Evolutionary conservation across 2,888 invertebrate species (phyloP).

Genomic region (Bembecia ichneumoniformis): DNA sequence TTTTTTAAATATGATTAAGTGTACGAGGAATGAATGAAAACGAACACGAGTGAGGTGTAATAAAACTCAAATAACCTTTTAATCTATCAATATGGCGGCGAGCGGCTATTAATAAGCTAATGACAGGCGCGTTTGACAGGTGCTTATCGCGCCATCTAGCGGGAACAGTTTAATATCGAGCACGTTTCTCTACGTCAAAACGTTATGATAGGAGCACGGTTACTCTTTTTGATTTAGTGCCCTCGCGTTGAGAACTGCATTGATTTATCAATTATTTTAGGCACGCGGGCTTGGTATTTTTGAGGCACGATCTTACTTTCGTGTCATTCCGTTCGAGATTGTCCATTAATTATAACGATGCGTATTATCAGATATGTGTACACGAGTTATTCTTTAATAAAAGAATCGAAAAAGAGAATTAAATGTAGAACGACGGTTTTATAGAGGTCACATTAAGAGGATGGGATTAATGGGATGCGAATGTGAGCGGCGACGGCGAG

Average conservation of each 20-base stretch:
- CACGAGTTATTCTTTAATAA: conserved; percentile 38
- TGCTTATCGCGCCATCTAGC: conserved; percentile 67
- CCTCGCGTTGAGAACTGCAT: conserved; percentile 57
- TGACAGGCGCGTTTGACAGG: conserved; percentile 67
- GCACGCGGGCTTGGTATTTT: conserved; percentile 63
- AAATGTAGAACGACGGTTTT: background rate
- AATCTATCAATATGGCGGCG: conserved; percentile 48
- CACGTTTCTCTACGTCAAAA: conserved; percentile 65
- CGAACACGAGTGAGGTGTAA: conserved; percentile 24
- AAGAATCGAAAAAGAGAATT: background rate
- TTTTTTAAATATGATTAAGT: no score
- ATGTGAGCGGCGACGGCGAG: conserved; percentile 27
- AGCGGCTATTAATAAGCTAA: conserved; percentile 60
- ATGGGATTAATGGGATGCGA: conserved; percentile 28
- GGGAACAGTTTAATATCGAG: conserved; percentile 60
- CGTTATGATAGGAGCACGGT: conserved; percentile 55
- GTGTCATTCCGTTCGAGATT: conserved; percentile 60
- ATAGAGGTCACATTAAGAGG: conserved; percentile 11
- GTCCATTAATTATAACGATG: conserved; percentile 62
- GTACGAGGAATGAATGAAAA: no score
- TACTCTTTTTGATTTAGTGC: conserved; percentile 64
- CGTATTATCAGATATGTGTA: conserved; percentile 53
- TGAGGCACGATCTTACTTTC: conserved; percentile 64
- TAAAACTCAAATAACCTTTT: conserved; percentile 46
- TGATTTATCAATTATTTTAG: conserved; percentile 69